Base-by-base conservation (phyloP, 2,888 invertebrate genomes). In the Bombyx huttoni region DNA sequence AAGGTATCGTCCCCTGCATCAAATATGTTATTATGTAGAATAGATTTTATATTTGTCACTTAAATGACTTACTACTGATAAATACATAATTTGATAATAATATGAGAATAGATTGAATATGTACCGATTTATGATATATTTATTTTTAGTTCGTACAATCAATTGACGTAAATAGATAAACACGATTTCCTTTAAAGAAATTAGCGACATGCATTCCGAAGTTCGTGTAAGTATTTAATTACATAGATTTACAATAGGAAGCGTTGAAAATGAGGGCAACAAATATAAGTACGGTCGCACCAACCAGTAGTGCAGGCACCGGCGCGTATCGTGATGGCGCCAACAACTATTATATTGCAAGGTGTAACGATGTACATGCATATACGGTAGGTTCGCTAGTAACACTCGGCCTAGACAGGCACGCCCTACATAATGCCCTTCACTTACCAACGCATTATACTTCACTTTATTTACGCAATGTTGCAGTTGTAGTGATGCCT, bases 401-500 rank as follows among this genome's bases (percentile, higher is more conserved):
- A 61, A 58, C 55, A 57, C 57, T 59, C 54, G 49, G 58, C 59
- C 61, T 61, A 64, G 58, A 59, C 58, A 64, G 58, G 59, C 58
- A 61, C 61, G 68, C 62, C 67, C 70, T 65, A 71, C 65, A 68
- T 70, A 61, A 61, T 62, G 60, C 69, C 68, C 69, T 68, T 67
- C 64, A 62, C 65, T 64, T 61, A 58, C 63, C 64, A 65, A 65
- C 62, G 63, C 57, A 66, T 60, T 67, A 67, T 63, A 64, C 59
- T 62, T 57, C 56, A 56, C 57, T 56, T 60, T 64, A 60, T 64
- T 64, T 63, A 65, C 58, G 61, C 62, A 65, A 64, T 58, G 51
- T 55, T 60, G 62, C 65, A 64, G 60, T 61, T 67, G 59, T 63
- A 57, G 50, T 53, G 63, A 61, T 68, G 62, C 62, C 48, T 50